phyloP scores from a whole-genome alignment of 2,888 invertebrate genomes.

The Machimus atricapillus region DNA sequence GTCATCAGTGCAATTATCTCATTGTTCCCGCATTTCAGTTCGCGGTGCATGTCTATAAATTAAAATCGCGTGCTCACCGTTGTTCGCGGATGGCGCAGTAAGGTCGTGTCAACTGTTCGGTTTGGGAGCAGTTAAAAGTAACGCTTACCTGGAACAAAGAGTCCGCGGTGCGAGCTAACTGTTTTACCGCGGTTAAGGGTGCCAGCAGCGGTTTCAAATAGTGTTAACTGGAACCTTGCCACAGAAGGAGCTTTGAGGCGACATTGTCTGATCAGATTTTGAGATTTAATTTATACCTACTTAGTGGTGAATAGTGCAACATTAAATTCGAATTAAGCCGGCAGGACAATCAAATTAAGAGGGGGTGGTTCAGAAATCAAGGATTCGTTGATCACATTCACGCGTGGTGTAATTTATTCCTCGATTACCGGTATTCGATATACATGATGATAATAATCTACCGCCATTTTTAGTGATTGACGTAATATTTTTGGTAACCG shows the following conservation, averaged over 20 bases:
- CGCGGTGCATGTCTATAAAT: background rate
- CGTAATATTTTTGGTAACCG: constrained; percentile 23
- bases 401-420: background rate
- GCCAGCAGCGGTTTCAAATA: background rate
- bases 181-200: background rate
- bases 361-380: background rate
- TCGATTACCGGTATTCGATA: background rate
- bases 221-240: background rate
- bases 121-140: background rate
- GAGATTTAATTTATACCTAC: background rate
- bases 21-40: background rate
- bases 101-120: background rate
- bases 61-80: constrained; percentile 3
- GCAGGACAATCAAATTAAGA: background rate
- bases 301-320: background rate
- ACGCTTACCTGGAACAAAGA: background rate
- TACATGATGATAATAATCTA: background rate
- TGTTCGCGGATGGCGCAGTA: background rate
- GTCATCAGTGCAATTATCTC: background rate
- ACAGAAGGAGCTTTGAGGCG: background rate
- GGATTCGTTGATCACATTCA: background rate
- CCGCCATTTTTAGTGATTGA: constrained; percentile 17
- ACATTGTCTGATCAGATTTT: background rate
- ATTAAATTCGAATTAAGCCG: background rate
- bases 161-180: background rate